These are phyloP conservation scores for Myiozetetes cayanensis DNA, from an alignment of 2,113 vertebrate genomes.

Conservation along the genomic window DNA sequence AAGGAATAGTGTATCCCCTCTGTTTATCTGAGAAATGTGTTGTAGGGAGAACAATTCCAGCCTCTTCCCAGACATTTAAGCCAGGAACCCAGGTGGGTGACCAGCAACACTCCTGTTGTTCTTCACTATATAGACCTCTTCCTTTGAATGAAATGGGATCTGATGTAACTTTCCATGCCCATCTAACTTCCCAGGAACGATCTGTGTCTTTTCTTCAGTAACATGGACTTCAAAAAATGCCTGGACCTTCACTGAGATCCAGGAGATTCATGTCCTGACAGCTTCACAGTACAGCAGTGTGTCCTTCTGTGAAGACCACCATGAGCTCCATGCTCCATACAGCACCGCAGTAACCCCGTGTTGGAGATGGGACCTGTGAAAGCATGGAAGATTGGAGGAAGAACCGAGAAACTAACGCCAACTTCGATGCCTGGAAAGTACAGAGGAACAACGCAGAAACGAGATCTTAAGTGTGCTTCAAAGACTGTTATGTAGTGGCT, in stretches of 20 bases:
- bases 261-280: neutral
- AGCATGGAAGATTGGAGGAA: too few relatives aligned
- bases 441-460: too few relatives aligned
- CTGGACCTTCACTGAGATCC: neutral
- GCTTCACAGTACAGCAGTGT: neutral
- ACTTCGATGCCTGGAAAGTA: too few relatives aligned
- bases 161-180: neutral
- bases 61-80: neutral
- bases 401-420: too few relatives aligned
- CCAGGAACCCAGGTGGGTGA: neutral
- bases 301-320: fast-evolving
- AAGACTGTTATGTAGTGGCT: too few relatives aligned
- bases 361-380: too few relatives aligned
- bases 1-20: neutral
- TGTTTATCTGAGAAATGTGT: neutral
- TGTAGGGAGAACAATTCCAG: neutral
- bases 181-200: neutral
- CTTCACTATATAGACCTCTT: neutral
- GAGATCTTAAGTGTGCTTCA: too few relatives aligned
- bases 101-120: neutral
- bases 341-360: neutral
- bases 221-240: neutral
- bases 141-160: neutral
- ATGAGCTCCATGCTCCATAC: fast-evolving
- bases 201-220: neutral